phyloP scores from a whole-genome alignment of 2,797 vertebrate genomes.

The Pseudopleuronectes americanus region DNA sequence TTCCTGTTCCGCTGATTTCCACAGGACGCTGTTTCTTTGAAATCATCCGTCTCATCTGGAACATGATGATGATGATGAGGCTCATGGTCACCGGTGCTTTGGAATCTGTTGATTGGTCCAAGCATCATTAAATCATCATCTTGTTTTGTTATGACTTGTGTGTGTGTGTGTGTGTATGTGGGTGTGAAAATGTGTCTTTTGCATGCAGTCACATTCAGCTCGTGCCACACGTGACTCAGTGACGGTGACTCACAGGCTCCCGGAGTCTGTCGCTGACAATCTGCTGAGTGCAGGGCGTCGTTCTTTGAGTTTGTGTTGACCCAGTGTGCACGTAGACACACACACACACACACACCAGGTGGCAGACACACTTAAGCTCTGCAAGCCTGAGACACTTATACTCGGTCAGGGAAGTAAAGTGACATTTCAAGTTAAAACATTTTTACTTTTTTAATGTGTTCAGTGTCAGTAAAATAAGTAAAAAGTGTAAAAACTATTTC shows the following conservation, averaged over 20 bases:
- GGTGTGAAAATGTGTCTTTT: background rate
- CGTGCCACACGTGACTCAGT: conserved; percentile 19
- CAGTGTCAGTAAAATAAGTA: too few relatives aligned
- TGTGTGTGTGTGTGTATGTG: background rate
- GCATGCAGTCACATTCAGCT: conserved; percentile 48
- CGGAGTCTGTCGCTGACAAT: conserved; percentile 46
- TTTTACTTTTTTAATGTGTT: too few relatives aligned
- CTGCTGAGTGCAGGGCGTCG: conserved; percentile 24
- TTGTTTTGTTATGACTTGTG: background rate
- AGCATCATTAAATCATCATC: too few relatives aligned
- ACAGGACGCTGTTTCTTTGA: conserved; percentile 25
- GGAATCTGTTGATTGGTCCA: too few relatives aligned
- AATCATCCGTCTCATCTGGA: conserved; percentile 17
- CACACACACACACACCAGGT: conserved; percentile 14
- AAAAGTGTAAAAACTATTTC: too few relatives aligned
- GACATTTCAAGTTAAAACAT: background rate
- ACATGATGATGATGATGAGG: background rate
- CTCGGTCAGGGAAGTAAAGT: background rate
- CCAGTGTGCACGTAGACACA: conserved; percentile 13
- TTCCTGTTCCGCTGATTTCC: conserved; percentile 4
- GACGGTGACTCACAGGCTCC: background rate
- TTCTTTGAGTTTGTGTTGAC: background rate
- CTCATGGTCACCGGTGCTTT: too few relatives aligned
- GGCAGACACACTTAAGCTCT: conserved; percentile 28
- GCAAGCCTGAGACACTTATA: conserved; percentile 9